Conservation (phyloP, 2,888 invertebrate genomes). For the Drosophila greeni region DNA sequence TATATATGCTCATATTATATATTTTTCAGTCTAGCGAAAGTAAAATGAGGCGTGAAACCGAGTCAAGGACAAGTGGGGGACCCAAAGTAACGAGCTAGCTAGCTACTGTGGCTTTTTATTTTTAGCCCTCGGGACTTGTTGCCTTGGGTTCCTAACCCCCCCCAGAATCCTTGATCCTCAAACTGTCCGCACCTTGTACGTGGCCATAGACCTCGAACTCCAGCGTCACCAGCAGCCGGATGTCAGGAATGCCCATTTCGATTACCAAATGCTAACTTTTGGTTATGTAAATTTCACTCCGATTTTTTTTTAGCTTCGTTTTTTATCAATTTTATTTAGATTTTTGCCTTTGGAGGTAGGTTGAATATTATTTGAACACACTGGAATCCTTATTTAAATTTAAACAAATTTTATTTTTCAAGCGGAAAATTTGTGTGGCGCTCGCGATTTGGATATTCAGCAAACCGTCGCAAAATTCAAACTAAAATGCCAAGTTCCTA, state of each 20-base stretch:
- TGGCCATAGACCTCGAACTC: slow-evolving; percentile 95
- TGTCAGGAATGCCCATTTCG: slow-evolving; percentile 81
- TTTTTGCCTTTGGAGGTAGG: rapidly evolving
- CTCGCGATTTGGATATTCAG: slow-evolving; percentile 56
- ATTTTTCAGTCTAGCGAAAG: slow-evolving; percentile 26
- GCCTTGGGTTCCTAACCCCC: slow-evolving; percentile 1
- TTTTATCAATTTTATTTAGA: background rate
- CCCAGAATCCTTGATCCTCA: background rate
- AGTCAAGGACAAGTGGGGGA: slow-evolving; percentile 55
- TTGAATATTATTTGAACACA: background rate
- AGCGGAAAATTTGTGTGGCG: slow-evolving; percentile 13
- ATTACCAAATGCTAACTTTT: slow-evolving; percentile 4
- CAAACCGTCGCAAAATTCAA: slow-evolving; percentile 64
- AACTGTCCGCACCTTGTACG: slow-evolving; percentile 86
- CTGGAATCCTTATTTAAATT: slow-evolving; percentile 1
- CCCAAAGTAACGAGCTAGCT: slow-evolving; percentile 47
- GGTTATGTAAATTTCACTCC: slow-evolving; percentile 30
- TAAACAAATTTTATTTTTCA: slow-evolving; percentile 3
- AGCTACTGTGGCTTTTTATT: slow-evolving; percentile 53
- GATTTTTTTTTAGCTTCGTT: background rate
- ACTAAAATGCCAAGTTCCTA: slow-evolving; percentile 65
- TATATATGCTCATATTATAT: slow-evolving; percentile 18
- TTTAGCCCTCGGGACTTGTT: slow-evolving; percentile 40
- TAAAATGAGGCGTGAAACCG: slow-evolving; percentile 39
- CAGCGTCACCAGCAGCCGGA: slow-evolving; percentile 85